Evolutionary conservation across 2,797 vertebrate species (phyloP).

Genomic region (Coreius guichenoti): DNA sequence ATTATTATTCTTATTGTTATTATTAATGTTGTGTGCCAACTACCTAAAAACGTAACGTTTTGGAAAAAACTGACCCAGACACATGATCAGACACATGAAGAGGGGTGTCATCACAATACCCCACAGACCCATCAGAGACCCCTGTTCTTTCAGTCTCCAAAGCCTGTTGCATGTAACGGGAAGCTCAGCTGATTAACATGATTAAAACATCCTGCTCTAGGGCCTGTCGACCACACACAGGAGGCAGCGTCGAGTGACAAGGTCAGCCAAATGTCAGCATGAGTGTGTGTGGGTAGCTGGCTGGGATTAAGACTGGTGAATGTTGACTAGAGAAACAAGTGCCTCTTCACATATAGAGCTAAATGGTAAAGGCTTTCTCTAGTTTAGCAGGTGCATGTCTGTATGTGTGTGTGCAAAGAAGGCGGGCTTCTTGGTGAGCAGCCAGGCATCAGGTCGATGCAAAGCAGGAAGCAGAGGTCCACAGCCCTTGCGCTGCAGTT

Average conservation of each 20-base stretch:
- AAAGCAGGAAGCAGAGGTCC: slow-evolving; percentile 55
- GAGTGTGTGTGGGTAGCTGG: slow-evolving; percentile 19
- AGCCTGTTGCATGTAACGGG: slow-evolving; percentile 43
- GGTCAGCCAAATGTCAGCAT: slow-evolving; percentile 63
- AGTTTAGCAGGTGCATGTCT: slow-evolving; percentile 46
- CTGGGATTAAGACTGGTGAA: not conserved
- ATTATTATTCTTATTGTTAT: fast-evolving
- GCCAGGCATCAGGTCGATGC: slow-evolving; percentile 58
- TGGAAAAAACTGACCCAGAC: not conserved
- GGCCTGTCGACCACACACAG: slow-evolving; percentile 40
- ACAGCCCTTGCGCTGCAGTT: slow-evolving; percentile 60
- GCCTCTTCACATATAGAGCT: slow-evolving; percentile 21
- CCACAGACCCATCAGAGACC: not conserved
- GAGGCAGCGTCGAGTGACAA: slow-evolving; percentile 51
- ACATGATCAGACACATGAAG: slow-evolving; percentile 1
- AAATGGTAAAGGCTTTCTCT: slow-evolving; percentile 33
- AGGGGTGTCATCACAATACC: not conserved
- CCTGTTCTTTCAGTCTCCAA: slow-evolving; percentile 2
- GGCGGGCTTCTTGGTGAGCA: slow-evolving; percentile 34
- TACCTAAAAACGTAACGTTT: not conserved
- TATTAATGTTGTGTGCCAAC: not conserved
- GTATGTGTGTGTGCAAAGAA: slow-evolving; percentile 15
- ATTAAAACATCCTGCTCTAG: slow-evolving; percentile 60
- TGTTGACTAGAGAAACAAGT: slow-evolving; percentile 11
- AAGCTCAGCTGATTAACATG: slow-evolving; percentile 58